Base-by-base conservation (phyloP, 1,140 invertebrate species). In the Bombyx mandarina region DNA sequence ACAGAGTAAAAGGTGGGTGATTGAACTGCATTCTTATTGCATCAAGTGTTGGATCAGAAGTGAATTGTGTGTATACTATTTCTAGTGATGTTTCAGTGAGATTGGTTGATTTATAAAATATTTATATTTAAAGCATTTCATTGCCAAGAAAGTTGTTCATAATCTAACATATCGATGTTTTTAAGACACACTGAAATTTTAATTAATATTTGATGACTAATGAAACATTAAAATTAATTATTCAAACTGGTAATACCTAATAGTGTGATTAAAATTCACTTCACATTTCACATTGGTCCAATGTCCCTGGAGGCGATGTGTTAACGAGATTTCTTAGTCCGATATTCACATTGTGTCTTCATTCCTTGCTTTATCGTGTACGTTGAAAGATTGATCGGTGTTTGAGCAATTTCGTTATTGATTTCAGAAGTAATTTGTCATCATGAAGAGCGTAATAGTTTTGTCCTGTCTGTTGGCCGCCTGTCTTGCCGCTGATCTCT, bases 1-100 rank as follows among this genome's bases (percentile, higher is more conserved):
- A 79, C 66, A 79, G 74, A 82, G 78, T 82, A 79, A 82, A 86
- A 86, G 83, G 81, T 86, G 79, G 79, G 80, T 84, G 71, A 77
- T 73, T 67, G 70, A 74, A 75, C 71, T 69, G 59, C 56, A 62
- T 35, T 54, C 26, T 0, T 35, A 35, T 35, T 64, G 60, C 50
- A 57, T 65, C 63, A 61, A 67, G 69, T 75, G 69, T 64, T 60
- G 62, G 71, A 18, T 54, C 35, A 18, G 43, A 54, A 45, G 43
- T 54, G 43, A 54, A 54, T 54, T 12, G 26, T 7, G 22, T 51
- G 50, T 10, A 9, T 7, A 51, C 22, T 26, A 35, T 51, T 6
- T 8, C 42, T 51, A 35, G 50, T 51, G 7, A 51, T 51, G 10
- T 22, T 8, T 51, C 8, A 51, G 4, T 51, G 42, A 8, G 10